phyloP scores from a whole-genome alignment of 2,888 invertebrate genomes.

The Caenorhabditis sp. region DNA sequence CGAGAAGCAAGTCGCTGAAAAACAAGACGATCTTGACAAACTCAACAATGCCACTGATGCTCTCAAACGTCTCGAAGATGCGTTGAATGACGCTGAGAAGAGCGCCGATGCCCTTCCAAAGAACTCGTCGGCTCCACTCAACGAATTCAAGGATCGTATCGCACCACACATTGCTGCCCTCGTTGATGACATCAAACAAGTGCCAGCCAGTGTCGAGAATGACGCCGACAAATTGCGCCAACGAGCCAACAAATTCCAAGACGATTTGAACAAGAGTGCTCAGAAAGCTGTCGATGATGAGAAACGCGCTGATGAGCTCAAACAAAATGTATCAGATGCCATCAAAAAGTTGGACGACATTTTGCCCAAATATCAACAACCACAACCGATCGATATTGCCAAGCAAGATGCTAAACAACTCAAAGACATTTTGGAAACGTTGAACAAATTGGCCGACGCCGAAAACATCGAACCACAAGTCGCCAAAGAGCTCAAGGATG shows the following conservation, averaged over 20 bases:
- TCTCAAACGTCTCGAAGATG: conserved; percentile 35
- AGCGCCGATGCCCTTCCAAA: conserved; percentile 24
- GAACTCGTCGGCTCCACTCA: conserved; percentile 11
- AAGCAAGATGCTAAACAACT: conserved; percentile 29
- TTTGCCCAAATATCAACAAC: conserved; percentile 29
- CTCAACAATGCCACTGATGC: conserved; percentile 37
- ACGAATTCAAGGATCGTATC: conserved; percentile 21
- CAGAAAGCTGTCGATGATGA: conserved; percentile 33
- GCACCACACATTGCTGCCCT: conserved; percentile 9
- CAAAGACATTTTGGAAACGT: conserved; percentile 20
- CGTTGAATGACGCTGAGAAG: conserved; percentile 38
- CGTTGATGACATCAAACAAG: not conserved
- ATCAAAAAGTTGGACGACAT: conserved; percentile 28
- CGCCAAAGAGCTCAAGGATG: conserved; percentile 19
- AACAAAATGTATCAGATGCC: conserved; percentile 18
- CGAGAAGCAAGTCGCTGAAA: conserved; percentile 24
- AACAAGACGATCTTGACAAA: conserved; percentile 36
- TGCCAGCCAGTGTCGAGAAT: conserved; percentile 8
- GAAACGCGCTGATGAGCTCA: conserved; percentile 36
- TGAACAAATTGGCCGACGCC: not conserved
- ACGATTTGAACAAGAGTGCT: conserved; percentile 29
- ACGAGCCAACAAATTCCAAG: conserved; percentile 32
- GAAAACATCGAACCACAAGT: conserved; percentile 15
- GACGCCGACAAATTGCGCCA: conserved; percentile 16
- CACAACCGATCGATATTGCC: conserved; percentile 37